A percentile compares a stretch with the other conserved stretches of the same genome.
phyloP scores from a whole-genome alignment of 2,113 vertebrate genomes.

The Emydura subglobosa region DNA sequence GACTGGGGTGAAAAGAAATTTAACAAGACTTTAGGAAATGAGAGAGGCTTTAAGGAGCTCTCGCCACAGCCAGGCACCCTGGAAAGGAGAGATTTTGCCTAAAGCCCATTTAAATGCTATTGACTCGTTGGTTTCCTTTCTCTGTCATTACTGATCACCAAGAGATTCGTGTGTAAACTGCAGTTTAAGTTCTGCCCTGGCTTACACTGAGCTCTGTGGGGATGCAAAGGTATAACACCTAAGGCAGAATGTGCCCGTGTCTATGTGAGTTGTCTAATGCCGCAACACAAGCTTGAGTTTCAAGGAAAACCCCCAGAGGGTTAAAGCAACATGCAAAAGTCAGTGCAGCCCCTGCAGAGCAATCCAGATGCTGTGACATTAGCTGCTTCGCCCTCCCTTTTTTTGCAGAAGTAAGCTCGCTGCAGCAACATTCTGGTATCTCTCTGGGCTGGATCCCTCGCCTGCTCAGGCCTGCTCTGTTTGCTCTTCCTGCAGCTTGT shows the following conservation, averaged over 20 bases:
- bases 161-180: background rate
- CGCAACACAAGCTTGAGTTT: background rate
- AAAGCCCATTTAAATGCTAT: conserved; percentile 53
- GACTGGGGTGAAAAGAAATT: conserved; percentile 34
- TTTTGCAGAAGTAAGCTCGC: background rate
- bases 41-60: conserved; percentile 17
- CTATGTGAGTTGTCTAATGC: background rate
- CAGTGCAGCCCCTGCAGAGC: background rate
- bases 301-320: background rate
- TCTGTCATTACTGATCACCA: background rate
- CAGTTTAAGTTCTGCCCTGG: background rate
- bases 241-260: background rate
- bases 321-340: background rate
- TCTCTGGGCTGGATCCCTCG: background rate
- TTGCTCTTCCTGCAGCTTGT: background rate
- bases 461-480: background rate
- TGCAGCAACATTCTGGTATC: background rate
- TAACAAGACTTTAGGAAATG: background rate
- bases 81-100: conserved; percentile 53
- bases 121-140: conserved; percentile 43
- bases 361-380: background rate
- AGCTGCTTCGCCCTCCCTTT: background rate
- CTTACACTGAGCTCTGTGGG: background rate
- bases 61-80: background rate
- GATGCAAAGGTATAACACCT: background rate